These are phyloP conservation scores for Orestias chungarensis DNA, from an alignment of 2,797 vertebrate species.

Conservation along the genomic window DNA sequence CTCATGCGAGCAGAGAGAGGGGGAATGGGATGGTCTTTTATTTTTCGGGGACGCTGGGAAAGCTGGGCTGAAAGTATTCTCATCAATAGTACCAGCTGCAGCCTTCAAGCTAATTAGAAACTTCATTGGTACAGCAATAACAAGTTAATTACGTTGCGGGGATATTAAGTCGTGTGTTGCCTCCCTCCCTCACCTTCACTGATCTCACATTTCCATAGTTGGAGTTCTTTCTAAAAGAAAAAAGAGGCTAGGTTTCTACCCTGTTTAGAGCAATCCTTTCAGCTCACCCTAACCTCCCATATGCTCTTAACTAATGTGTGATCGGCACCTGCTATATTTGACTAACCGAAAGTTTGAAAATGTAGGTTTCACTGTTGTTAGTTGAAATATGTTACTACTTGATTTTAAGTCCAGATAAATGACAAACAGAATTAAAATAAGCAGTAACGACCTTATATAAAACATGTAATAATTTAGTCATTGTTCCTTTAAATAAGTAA, in stretches of 20 bases:
- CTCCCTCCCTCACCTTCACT: conserved; percentile 40
- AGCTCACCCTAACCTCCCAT: conserved; percentile 30
- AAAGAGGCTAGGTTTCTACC: conserved; percentile 24
- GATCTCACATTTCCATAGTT: conserved; percentile 37
- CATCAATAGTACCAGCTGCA: conserved; percentile 57
- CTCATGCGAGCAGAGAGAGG: conserved; percentile 25
- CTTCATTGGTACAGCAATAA: conserved; percentile 74
- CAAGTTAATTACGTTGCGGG: conserved; percentile 73
- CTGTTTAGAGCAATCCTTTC: conserved; percentile 22
- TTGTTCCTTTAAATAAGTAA: no score
- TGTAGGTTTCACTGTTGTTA: neutral
- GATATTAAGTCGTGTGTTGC: conserved; percentile 65
- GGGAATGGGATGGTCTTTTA: conserved; percentile 42
- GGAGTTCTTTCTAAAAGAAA: conserved; percentile 47
- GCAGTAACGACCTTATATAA: neutral
- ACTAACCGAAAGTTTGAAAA: neutral
- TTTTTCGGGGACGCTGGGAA: conserved; percentile 59
- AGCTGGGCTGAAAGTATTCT: conserved; percentile 63
- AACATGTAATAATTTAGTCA: neutral
- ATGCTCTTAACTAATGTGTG: conserved; percentile 39
- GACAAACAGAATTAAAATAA: neutral
- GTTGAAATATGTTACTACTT: neutral
- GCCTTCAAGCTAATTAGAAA: conserved; percentile 76
- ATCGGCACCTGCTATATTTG: neutral
- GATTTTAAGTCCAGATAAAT: neutral